Percentiles rank a stretch among this genome's conserved stretches.
These are phyloP conservation scores for Momotus momota DNA, from an alignment of 2,797 vertebrate species.

Conservation along the genomic window DNA sequence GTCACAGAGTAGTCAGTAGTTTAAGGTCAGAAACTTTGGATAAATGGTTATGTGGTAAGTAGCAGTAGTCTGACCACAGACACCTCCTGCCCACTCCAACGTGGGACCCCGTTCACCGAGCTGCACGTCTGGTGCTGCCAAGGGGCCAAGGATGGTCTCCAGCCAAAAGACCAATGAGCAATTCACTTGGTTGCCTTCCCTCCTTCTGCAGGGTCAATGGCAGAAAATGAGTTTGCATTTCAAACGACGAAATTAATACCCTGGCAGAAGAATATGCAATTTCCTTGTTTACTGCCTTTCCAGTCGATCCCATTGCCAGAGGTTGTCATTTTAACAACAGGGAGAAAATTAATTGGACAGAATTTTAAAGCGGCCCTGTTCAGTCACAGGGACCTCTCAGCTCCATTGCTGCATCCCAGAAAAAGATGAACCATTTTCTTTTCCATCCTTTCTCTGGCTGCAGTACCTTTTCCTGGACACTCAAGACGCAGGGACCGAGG, in stretches of 20 bases:
- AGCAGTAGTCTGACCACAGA: not conserved
- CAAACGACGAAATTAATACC: not conserved
- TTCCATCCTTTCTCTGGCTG: not conserved
- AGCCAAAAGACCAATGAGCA: not conserved
- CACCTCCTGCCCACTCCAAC: fast-evolving
- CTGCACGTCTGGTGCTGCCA: fast-evolving
- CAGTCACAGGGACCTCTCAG: not conserved
- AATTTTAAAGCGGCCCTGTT: not conserved
- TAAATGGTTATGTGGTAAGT: not conserved
- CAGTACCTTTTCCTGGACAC: not conserved
- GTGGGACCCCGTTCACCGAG: fast-evolving
- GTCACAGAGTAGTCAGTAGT: not conserved
- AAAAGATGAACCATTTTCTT: not conserved
- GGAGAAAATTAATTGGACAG: constrained; percentile 31
- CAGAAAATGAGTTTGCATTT: constrained; percentile 21
- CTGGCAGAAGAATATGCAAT: constrained; percentile 14
- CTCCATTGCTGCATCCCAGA: not conserved
- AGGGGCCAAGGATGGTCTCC: not conserved
- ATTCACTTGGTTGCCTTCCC: not conserved
- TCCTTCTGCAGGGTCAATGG: not conserved
- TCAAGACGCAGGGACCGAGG: fast-evolving
- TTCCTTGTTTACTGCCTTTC: constrained; percentile 44
- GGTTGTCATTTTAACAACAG: constrained; percentile 20
- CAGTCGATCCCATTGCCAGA: constrained; percentile 5
- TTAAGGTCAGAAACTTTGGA: not conserved